A percentile compares a stretch with the other conserved stretches of the same genome.
phyloP scores from a whole-genome alignment of 2,113 vertebrate genomes.

The Onychostruthus taczanowskii region DNA sequence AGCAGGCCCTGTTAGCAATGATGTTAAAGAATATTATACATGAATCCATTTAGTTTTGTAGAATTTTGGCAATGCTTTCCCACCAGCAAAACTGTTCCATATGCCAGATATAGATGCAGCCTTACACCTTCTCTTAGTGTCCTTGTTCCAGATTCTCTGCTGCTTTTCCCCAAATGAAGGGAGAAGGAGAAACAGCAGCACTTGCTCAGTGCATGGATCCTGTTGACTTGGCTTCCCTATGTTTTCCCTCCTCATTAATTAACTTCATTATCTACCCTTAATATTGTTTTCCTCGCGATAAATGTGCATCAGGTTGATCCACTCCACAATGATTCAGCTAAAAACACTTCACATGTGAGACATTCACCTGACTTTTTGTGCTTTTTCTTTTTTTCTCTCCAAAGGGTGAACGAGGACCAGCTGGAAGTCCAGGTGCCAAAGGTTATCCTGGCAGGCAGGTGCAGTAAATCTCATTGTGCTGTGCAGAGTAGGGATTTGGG shows the following conservation, averaged over 20 bases:
- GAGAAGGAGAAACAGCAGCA: not conserved
- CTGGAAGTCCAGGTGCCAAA: slow-evolving; percentile 97
- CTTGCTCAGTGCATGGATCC: not conserved
- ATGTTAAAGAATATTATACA: slow-evolving; percentile 82
- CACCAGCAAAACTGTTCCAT: slow-evolving; percentile 75
- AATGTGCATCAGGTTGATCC: not conserved
- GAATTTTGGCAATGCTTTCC: slow-evolving; percentile 71
- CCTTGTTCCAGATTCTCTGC: slow-evolving; percentile 50
- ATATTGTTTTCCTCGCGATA: not conserved
- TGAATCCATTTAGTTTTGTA: slow-evolving; percentile 64
- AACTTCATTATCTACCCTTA: not conserved
- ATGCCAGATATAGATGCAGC: slow-evolving; percentile 70
- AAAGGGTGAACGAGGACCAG: slow-evolving; percentile 88
- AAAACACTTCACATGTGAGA: not conserved
- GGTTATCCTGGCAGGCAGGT: slow-evolving; percentile 99
- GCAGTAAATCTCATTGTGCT: slow-evolving; percentile 97
- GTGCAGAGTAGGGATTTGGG: slow-evolving; percentile 75
- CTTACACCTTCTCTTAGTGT: slow-evolving; percentile 54
- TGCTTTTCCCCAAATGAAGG: not conserved
- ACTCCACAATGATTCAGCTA: not conserved
- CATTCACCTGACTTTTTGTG: not conserved
- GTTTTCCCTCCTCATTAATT: not conserved
- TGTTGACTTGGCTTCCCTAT: not conserved
- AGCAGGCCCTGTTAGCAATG: slow-evolving; percentile 68
- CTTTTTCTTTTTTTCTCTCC: slow-evolving; percentile 48